Evolutionary conservation across 2,888 invertebrate species (phyloP).

Genomic region (Ichneumoninae sp.): DNA sequence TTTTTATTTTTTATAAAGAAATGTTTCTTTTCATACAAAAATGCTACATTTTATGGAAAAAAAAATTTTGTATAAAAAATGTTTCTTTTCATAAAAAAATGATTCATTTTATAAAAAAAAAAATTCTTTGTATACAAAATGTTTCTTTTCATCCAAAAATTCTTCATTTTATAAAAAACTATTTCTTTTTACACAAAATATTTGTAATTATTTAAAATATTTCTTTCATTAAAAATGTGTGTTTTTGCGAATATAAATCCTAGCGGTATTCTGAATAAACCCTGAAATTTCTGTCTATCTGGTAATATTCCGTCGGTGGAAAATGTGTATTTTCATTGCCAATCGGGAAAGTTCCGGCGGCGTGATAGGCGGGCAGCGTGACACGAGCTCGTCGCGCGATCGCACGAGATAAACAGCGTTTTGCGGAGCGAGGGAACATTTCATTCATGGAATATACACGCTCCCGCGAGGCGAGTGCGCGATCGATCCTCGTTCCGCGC

Average conservation of each 20-base stretch:
- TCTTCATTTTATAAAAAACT: background rate
- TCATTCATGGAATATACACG: conserved; percentile 59
- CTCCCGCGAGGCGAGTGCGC: conserved; percentile 19
- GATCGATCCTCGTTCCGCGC: conserved; percentile 46
- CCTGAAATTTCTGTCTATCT: background rate
- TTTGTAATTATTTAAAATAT: background rate
- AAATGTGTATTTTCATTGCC: conserved; percentile 11
- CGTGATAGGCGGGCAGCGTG: conserved; percentile 23
- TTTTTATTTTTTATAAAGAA: background rate
- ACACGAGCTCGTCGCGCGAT: conserved; percentile 50
- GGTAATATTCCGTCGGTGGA: background rate
- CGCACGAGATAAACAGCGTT: conserved; percentile 47
- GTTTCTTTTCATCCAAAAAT: background rate
- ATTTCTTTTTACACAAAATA: background rate
- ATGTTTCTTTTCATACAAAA: background rate
- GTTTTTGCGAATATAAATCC: no score
- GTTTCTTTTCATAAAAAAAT: background rate
- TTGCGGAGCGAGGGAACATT: conserved; percentile 26
- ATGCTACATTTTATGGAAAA: background rate
- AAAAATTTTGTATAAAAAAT: background rate
- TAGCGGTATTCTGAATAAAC: no score
- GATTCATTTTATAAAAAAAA: background rate
- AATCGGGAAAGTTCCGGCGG: conserved; percentile 29
- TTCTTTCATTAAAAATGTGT: no score
- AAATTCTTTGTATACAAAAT: background rate